Evolutionary conservation across 2,888 invertebrate genomes (phyloP).

Genomic region (Drosophila putrida): DNA sequence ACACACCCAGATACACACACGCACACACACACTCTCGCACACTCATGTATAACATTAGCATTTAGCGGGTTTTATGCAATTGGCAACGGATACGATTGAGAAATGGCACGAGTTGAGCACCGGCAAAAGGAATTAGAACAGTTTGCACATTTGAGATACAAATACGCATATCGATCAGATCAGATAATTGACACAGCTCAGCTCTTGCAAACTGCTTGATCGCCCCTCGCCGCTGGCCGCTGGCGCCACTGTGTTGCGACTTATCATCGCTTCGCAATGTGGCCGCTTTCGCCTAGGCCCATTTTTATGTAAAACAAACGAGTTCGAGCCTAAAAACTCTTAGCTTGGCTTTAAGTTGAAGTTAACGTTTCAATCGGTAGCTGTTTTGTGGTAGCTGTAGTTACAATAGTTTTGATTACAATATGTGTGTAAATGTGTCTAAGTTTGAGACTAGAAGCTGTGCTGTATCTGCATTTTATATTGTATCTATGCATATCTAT

Average conservation of each 20-base stretch:
- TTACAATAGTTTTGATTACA: conserved; percentile 42
- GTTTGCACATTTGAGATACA: conserved; percentile 28
- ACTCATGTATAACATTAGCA: conserved; percentile 11
- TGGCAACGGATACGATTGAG: conserved; percentile 43
- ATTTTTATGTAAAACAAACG: conserved; percentile 76
- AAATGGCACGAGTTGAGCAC: conserved; percentile 53
- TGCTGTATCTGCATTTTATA: neutral
- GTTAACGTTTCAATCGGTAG: conserved; percentile 57
- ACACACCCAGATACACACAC: conserved; percentile 26
- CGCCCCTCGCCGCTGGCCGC: conserved; percentile 41
- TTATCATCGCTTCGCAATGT: conserved; percentile 45
- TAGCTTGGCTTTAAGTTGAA: conserved; percentile 11
- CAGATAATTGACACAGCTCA: conserved; percentile 35
- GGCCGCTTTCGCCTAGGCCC: conserved; percentile 74
- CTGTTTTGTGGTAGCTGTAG: conserved; percentile 20
- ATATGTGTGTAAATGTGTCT: conserved; percentile 27
- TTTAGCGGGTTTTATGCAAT: conserved; percentile 72
- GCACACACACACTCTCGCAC: conserved; percentile 18
- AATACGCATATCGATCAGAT: conserved; percentile 47
- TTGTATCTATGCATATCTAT: conserved; percentile 38
- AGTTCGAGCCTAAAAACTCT: conserved; percentile 43
- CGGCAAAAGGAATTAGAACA: conserved; percentile 45
- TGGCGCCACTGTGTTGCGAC: conserved; percentile 60
- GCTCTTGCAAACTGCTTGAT: neutral
- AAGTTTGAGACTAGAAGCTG: conserved; percentile 1